A percentile compares a stretch with the other conserved stretches of the same genome.
Evolutionary conservation across 2,113 vertebrate species (phyloP).

Genomic region (Megaceryle torquata): DNA sequence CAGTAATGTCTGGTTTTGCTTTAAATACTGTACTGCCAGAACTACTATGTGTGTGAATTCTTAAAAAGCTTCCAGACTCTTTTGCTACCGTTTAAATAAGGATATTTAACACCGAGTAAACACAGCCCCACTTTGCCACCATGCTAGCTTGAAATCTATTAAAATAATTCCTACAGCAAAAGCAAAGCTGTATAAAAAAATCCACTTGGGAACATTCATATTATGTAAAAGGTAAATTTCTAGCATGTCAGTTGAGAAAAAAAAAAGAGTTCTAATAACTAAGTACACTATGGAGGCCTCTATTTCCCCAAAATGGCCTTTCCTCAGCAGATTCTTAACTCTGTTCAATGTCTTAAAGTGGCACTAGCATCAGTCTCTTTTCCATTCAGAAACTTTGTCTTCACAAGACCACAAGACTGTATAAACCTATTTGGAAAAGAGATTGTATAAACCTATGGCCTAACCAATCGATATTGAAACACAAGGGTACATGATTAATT

Average conservation of each 20-base stretch:
- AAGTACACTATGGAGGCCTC: background rate
- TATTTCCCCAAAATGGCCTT: background rate
- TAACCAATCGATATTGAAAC: background rate
- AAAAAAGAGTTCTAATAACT: background rate
- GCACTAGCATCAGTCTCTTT: background rate
- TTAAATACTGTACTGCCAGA: background rate
- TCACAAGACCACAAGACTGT: background rate
- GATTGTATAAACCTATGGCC: background rate
- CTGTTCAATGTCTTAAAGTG: background rate
- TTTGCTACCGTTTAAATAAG: background rate
- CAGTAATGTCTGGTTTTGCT: background rate
- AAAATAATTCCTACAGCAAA: background rate
- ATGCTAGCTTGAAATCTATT: background rate
- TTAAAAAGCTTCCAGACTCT: background rate
- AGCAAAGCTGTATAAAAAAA: background rate
- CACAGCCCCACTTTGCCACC: background rate
- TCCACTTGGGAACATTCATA: background rate
- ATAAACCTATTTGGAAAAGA: background rate
- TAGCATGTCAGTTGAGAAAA: background rate
- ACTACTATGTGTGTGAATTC: background rate
- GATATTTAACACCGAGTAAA: background rate
- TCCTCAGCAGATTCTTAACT: background rate
- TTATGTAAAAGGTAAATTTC: background rate
- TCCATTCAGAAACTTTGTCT: background rate
- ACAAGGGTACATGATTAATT: background rate